phyloP scores from a whole-genome alignment of 2,797 vertebrate genomes.

The Discoglossus pictus region DNA sequence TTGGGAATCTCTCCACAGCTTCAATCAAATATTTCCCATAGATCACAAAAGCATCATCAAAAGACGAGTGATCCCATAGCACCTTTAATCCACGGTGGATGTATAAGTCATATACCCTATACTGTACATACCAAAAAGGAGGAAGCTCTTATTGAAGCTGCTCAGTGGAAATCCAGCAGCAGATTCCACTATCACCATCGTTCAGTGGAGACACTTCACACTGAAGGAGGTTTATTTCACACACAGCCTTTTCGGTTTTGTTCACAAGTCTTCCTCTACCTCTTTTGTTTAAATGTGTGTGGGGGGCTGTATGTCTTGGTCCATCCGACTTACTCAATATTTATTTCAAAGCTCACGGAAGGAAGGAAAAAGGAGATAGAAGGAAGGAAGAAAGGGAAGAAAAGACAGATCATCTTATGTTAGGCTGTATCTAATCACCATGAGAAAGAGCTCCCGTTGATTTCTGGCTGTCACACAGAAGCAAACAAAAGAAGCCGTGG shows the following conservation, averaged over 20 bases:
- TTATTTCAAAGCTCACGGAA: constrained; percentile 48
- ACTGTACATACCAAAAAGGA: constrained; percentile 19
- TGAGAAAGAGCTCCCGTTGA: constrained; percentile 47
- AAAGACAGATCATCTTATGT: constrained; percentile 50
- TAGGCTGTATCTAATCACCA: constrained; percentile 50
- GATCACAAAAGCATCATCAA: constrained; percentile 28
- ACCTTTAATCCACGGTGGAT: constrained; percentile 15
- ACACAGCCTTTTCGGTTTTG: constrained; percentile 34
- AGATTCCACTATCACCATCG: constrained; percentile 37
- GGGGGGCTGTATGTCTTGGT: constrained; percentile 23
- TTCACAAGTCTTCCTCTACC: constrained; percentile 42
- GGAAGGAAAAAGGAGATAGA: constrained; percentile 26
- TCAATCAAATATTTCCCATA: constrained; percentile 17
- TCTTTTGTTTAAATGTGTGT: constrained; percentile 49
- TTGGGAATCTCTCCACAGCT: constrained; percentile 9
- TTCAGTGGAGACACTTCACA: constrained; percentile 44
- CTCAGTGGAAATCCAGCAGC: constrained; percentile 41
- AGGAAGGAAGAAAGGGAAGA: constrained; percentile 38
- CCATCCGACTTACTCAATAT: constrained; percentile 47
- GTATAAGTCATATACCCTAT: background rate
- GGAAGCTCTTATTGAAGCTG: constrained; percentile 34
- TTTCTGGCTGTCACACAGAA: constrained; percentile 48
- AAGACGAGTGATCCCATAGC: constrained; percentile 17
- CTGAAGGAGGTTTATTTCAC: constrained; percentile 31
- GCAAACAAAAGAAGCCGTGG: constrained; percentile 50